Base-by-base conservation (phyloP, 1,140 invertebrate genomes). In the Chironomus tepperi region DNA sequence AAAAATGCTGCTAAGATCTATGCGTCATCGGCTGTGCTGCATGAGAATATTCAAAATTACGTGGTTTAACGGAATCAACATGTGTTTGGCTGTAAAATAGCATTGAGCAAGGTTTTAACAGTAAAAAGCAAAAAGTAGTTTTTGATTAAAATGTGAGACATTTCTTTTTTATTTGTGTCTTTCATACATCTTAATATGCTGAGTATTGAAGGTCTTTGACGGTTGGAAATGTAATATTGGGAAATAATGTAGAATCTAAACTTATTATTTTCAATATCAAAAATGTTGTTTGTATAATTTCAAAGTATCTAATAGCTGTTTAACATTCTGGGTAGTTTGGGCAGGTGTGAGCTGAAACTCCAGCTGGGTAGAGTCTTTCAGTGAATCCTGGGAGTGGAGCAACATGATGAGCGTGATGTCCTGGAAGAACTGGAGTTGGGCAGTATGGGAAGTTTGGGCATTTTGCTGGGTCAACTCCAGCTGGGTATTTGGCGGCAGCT, bases 381-480 rank as follows among this genome's bases (percentile, higher is more conserved):
- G 80, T 80, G 78, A 78, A 83, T 74, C 83, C 83, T 42, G 81
- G 81, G 42, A 81, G 75, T 74, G 81, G 80, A 21, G 80, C 77
- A 6, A 79, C 79, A 9, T 76, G 78, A 7, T 77, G 78, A 10
- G 18, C 19, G 18, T 74, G 65, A 43, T 74, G 77, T 18, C 73
- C 77, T 76, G 79, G 78, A 76, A 79, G 79, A 57, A 78, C 79
- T 75, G 79, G 79, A 75, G 79, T 79, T 77, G 81, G 80, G 64
- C 83, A 84, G 76, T 82, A 84, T 19, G 83, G 83, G 77, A 83
- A 84, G 77, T 84, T 84, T 77, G 83, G 83, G 77, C 83, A 84
- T 74, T 80, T 77, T 73, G 82, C 79, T 1, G 83, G 81, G 76
- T 79, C 80, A 21, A 84, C 77, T 73, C 82, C 83, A 75, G 83